These are phyloP conservation scores for Sebastes nivosus DNA, from an alignment of 2,797 vertebrate genomes.

Conservation along the genomic window DNA sequence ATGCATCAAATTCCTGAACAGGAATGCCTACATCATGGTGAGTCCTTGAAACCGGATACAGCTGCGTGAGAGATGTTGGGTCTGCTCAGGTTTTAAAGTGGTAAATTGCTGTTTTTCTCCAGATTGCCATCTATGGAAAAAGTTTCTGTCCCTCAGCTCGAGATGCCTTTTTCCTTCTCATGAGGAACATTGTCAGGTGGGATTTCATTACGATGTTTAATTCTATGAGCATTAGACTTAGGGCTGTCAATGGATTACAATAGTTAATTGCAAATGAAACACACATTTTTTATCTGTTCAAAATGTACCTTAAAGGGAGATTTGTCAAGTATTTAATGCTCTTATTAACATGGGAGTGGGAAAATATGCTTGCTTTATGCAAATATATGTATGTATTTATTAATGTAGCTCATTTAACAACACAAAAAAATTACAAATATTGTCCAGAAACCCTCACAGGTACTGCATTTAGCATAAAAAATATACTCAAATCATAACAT, in stretches of 20 bases:
- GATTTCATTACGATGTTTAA: slow-evolving; percentile 12
- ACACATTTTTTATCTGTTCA: too few species aligned
- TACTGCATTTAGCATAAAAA: rapidly evolving
- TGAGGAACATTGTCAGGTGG: slow-evolving; percentile 96
- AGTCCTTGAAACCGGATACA: slow-evolving; percentile 39
- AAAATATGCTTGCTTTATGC: too few species aligned
- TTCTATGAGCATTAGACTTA: neutral
- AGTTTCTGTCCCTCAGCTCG: slow-evolving; percentile 94
- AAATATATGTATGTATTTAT: too few species aligned
- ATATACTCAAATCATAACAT: too few species aligned
- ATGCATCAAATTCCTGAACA: slow-evolving; percentile 94
- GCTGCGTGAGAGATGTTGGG: neutral
- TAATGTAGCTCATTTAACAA: too few species aligned
- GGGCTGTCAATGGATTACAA: too few species aligned
- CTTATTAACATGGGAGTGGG: rapidly evolving
- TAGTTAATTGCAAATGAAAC: too few species aligned
- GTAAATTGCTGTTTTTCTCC: neutral
- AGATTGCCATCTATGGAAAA: slow-evolving; percentile 96
- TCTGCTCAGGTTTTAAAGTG: neutral
- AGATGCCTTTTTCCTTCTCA: slow-evolving; percentile 94
- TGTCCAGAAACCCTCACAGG: too few species aligned
- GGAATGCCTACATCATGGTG: slow-evolving; percentile 99
- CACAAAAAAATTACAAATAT: too few species aligned
- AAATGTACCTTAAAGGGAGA: too few species aligned
- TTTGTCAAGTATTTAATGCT: too few species aligned